Conservation (phyloP, 2,113 vertebrate genomes). For the Microtus ochrogaster region DNA sequence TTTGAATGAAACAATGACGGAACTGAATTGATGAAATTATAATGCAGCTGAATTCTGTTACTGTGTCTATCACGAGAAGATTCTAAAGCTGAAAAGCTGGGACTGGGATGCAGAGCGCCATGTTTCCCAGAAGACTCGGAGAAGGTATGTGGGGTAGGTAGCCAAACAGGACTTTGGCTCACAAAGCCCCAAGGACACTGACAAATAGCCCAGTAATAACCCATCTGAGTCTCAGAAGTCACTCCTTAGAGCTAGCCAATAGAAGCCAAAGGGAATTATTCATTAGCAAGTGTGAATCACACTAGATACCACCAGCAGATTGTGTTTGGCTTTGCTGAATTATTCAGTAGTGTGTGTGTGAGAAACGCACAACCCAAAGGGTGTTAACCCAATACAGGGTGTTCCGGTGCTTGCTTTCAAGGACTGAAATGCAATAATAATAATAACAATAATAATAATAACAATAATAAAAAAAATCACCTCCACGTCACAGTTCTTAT, state of each 20-base stretch:
- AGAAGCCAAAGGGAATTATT: slow-evolving; percentile 84
- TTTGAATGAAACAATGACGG: slow-evolving; percentile 52
- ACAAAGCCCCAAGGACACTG: slow-evolving; percentile 79
- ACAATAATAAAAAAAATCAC: background rate
- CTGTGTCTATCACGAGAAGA: background rate
- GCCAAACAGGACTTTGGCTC: slow-evolving; percentile 71
- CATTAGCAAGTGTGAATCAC: slow-evolving; percentile 80
- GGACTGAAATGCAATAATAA: background rate
- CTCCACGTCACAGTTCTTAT: slow-evolving; percentile 64
- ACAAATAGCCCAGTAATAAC: slow-evolving; percentile 83
- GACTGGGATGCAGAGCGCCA: background rate
- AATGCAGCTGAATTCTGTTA: slow-evolving; percentile 20
- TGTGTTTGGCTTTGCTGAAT: slow-evolving; percentile 83
- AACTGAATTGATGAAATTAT: slow-evolving; percentile 17
- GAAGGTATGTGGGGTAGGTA: slow-evolving; percentile 17
- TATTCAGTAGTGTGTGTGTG: slow-evolving; percentile 80
- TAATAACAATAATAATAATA: too few relatives aligned
- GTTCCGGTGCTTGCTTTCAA: slow-evolving; percentile 70
- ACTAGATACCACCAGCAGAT: slow-evolving; percentile 79
- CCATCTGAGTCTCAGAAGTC: slow-evolving; percentile 81
- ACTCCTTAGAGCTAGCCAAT: slow-evolving; percentile 71
- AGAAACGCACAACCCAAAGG: slow-evolving; percentile 73
- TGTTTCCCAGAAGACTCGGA: slow-evolving; percentile 65
- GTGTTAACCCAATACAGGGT: slow-evolving; percentile 70
- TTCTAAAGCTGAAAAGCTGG: slow-evolving; percentile 32